Conservation (phyloP, 2,888 invertebrate genomes). For the Dynastes hyllus region DNA sequence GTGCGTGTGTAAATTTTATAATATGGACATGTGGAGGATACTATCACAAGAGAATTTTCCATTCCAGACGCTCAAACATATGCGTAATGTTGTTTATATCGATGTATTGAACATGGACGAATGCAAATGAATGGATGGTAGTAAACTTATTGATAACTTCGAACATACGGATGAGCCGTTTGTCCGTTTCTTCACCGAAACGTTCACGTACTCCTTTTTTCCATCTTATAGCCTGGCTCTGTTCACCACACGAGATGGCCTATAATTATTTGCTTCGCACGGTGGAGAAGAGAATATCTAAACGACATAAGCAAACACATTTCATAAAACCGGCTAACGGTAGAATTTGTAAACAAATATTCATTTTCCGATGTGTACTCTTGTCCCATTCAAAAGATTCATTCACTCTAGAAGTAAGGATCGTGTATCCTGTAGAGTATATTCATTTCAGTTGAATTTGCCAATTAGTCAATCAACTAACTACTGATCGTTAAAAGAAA, state of each 20-base stretch:
- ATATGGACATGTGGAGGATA: not conserved
- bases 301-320: conserved; percentile 31
- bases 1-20: conserved; percentile 17
- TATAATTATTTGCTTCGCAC: conserved; percentile 3
- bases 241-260: not conserved
- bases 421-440: not conserved
- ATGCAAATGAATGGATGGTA: conserved; percentile 17
- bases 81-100: not conserved
- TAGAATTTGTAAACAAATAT: conserved; percentile 39
- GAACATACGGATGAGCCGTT: not conserved
- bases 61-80: not conserved
- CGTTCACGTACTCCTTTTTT: conserved; percentile 1
- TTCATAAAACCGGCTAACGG: conserved; percentile 29
- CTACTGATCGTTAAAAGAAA: too few species aligned
- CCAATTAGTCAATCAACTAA: too few species aligned
- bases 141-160: conserved; percentile 11
- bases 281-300: conserved; percentile 12
- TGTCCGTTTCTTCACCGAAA: not conserved
- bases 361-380: conserved; percentile 19
- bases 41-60: conserved; percentile 17
- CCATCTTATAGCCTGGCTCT: not conserved
- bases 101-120: not conserved
- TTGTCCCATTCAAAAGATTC: conserved; percentile 22
- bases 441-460: not conserved
- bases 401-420: not conserved